Evolutionary conservation across 2,113 vertebrate species (phyloP).

Genomic region (Melospiza georgiana): DNA sequence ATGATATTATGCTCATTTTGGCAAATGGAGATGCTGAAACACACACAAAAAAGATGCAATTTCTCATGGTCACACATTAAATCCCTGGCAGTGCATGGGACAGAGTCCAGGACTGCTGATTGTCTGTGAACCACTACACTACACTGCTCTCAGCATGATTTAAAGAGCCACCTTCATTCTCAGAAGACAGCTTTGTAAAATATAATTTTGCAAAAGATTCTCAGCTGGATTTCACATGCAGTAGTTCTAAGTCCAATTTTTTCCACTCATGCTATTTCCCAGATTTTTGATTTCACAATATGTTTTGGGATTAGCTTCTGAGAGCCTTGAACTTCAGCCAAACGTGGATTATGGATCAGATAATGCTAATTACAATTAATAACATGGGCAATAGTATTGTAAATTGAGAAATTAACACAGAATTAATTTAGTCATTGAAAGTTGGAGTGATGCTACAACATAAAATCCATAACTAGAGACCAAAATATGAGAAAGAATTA

Average conservation of each 20-base stretch:
- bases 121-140: not conserved
- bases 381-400: not conserved
- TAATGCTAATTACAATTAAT: slow-evolving; percentile 39
- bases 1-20: not conserved
- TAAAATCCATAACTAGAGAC: not conserved
- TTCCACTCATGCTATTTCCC: not conserved
- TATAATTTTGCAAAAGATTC: not conserved
- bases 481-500: not conserved
- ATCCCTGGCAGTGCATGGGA: not conserved
- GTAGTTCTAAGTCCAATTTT: not conserved
- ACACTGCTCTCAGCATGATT: not conserved
- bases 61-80: not conserved
- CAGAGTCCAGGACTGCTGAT: not conserved
- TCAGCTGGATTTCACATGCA: not conserved
- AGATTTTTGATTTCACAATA: not conserved
- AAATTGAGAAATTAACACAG: not conserved
- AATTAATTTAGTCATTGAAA: not conserved
- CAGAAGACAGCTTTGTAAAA: not conserved
- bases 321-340: slow-evolving; percentile 26
- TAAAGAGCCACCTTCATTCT: not conserved
- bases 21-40: not conserved
- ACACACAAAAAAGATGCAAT: not conserved
- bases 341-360: slow-evolving; percentile 36
- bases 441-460: not conserved
- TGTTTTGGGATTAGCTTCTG: slow-evolving; percentile 20